A percentile compares a stretch with the other conserved stretches of the same genome.
Conservation (phyloP, 92 coral and sea anemone genomes). For the Siderastrea radians region DNA sequence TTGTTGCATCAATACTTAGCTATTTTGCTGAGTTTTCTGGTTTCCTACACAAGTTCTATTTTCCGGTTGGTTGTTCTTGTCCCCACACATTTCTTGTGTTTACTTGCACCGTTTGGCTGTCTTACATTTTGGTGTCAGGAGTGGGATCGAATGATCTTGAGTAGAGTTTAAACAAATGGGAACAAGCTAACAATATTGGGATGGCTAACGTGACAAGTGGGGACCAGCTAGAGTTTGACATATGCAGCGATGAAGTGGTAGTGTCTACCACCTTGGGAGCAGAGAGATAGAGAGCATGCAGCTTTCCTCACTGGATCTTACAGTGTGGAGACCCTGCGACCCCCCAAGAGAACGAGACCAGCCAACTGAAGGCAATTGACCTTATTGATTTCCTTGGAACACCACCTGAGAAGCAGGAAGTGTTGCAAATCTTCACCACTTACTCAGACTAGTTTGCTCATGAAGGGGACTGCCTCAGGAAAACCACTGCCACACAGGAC, state of each 20-base stretch:
- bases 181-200: too few species aligned
- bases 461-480: conserved; percentile 38
- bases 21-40: too few species aligned
- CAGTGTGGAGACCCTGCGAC: conserved; percentile 30
- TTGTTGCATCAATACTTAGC: too few species aligned
- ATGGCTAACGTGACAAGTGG: conserved; percentile 51
- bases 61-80: too few species aligned
- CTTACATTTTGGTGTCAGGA: too few species aligned
- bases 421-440: background rate
- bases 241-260: conserved; percentile 48
- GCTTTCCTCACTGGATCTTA: conserved; percentile 48
- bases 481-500: conserved; percentile 44
- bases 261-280: conserved; percentile 69
- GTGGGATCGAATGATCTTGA: too few species aligned
- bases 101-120: too few species aligned
- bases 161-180: too few species aligned
- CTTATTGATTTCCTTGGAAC: background rate
- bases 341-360: conserved; percentile 6
- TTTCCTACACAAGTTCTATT: too few species aligned
- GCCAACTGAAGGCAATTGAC: too few species aligned
- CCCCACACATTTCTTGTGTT: too few species aligned
- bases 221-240: conserved; percentile 50
- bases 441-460: conserved; percentile 58
- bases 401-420: conserved; percentile 3
- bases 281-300: conserved; percentile 34